Conservation (phyloP, 2,113 vertebrate genomes). For the Psittacula cyanocephala region DNA sequence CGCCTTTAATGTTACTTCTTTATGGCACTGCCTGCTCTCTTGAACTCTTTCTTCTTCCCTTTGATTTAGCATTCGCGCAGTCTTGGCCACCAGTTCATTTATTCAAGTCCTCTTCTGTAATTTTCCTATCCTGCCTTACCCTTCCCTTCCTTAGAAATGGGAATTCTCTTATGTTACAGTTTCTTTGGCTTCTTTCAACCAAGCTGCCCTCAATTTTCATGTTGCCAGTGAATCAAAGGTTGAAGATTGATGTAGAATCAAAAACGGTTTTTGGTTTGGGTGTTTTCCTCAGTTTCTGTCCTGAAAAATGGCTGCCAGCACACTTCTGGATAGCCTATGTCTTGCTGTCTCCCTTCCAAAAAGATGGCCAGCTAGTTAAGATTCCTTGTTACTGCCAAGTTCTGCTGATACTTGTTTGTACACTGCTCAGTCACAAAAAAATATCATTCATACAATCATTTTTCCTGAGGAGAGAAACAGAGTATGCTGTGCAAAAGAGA, state of each 20-base stretch:
- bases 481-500: not conserved
- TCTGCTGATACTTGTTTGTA: not conserved
- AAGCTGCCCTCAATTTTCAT: not conserved
- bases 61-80: not conserved
- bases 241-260: not conserved
- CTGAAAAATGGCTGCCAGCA: not conserved
- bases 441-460: not conserved
- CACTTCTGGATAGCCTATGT: not conserved
- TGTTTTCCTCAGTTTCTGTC: not conserved
- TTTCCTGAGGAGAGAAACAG: not conserved
- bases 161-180: not conserved
- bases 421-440: not conserved
- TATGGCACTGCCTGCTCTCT: not conserved
- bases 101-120: not conserved
- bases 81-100: not conserved
- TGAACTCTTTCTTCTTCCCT: not conserved
- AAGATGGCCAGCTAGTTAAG: not conserved
- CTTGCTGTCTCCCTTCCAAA: not conserved
- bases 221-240: not conserved
- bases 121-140: not conserved
- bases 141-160: not conserved
- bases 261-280: not conserved
- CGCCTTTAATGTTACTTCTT: not conserved
- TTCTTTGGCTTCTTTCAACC: not conserved
- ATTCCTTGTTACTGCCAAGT: not conserved